A percentile compares a stretch with the other conserved stretches of the same genome.
Conservation (phyloP, 2,888 invertebrate genomes). For the Microdon myrmicae region DNA sequence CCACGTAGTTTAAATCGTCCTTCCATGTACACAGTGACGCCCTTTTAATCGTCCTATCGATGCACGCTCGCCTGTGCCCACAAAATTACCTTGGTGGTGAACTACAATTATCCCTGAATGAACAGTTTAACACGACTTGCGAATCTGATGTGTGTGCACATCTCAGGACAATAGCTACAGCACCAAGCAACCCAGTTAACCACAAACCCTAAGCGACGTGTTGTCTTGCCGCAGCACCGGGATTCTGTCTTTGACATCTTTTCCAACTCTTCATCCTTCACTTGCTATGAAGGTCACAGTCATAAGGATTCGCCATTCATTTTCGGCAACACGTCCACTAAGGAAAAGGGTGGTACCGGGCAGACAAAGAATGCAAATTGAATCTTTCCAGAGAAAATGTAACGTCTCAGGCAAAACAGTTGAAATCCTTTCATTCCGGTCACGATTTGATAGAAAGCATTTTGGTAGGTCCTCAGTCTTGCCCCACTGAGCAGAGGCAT, state of each 20-base stretch:
- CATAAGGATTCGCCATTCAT: constrained; percentile 46
- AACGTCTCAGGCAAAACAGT: constrained; percentile 42
- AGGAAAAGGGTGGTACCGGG: no score
- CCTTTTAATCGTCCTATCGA: no score
- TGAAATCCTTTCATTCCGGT: constrained; percentile 51
- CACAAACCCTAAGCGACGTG: constrained; percentile 50
- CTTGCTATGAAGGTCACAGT: constrained; percentile 37
- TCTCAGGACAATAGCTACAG: background rate
- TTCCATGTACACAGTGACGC: no score
- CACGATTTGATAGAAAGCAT: constrained; percentile 47
- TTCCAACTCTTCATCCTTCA: background rate
- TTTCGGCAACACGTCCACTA: constrained; percentile 33
- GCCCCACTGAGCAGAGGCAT: constrained; percentile 21
- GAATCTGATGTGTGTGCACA: constrained; percentile 42
- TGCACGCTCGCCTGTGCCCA: constrained; percentile 13
- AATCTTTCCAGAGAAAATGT: constrained; percentile 46
- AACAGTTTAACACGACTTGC: constrained; percentile 34
- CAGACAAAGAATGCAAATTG: constrained; percentile 49
- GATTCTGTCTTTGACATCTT: constrained; percentile 11
- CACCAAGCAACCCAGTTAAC: constrained; percentile 38
- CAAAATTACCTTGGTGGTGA: constrained; percentile 39
- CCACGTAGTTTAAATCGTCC: no score
- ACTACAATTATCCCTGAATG: constrained; percentile 47
- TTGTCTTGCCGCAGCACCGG: constrained; percentile 39
- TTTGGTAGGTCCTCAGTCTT: constrained; percentile 13